phyloP scores from a whole-genome alignment of 2,113 vertebrate species.

The Tringa solitaria region DNA sequence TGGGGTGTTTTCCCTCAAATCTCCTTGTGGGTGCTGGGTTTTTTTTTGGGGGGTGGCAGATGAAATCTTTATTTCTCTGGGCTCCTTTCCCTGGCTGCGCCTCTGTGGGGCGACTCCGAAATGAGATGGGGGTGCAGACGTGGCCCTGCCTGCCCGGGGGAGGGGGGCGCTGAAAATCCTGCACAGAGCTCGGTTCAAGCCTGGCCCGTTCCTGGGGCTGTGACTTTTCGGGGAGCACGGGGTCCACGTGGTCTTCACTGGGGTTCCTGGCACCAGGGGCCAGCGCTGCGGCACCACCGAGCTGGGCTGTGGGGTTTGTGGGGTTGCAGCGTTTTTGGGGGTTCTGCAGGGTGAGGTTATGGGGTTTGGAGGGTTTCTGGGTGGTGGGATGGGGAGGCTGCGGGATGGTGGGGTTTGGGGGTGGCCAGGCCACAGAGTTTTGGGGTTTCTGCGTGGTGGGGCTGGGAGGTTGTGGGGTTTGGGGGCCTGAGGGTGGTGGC shows the following conservation, averaged over 20 bases:
- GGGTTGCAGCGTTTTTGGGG: neutral
- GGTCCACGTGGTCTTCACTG: rapidly evolving
- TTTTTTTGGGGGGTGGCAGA: neutral
- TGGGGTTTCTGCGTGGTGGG: no score
- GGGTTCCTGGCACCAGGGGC: neutral
- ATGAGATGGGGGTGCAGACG: no score
- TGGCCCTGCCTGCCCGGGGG: no score
- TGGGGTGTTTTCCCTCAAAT: no score
- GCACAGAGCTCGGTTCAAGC: rapidly evolving
- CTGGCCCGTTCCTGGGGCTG: no score
- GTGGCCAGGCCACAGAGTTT: no score
- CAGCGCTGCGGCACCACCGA: rapidly evolving
- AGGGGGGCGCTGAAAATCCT: neutral
- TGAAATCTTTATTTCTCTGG: no score
- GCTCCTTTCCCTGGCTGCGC: no score
- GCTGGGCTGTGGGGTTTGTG: no score
- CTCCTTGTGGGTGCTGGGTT: no score
- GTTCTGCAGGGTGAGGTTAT: neutral
- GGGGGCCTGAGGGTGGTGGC: neutral
- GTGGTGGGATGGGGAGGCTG: no score
- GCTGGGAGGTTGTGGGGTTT: neutral
- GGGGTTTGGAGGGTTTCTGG: neutral
- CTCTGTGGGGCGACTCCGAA: neutral
- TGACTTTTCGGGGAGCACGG: neutral
- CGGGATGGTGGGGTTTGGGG: no score